Evolutionary conservation across 1,140 invertebrate genomes (phyloP).

Genomic region (Araneus ventricosus): DNA sequence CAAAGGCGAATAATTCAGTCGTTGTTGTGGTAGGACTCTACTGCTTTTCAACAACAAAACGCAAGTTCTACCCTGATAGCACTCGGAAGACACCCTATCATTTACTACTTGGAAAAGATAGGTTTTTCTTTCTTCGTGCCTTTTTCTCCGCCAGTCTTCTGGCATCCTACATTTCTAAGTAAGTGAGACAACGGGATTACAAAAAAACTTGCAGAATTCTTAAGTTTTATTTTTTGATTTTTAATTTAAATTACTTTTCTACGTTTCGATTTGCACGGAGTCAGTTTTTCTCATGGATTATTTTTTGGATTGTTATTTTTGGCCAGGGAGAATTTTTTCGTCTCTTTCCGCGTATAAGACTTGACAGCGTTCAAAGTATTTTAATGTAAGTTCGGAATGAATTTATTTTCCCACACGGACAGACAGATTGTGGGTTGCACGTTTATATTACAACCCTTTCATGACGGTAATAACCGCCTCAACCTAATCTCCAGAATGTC

Average conservation of each 20-base stretch:
- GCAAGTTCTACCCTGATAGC: neutral
- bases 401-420: neutral
- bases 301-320: too few species aligned
- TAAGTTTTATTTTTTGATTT: neutral
- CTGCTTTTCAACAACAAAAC: slow-evolving; percentile 13
- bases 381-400: neutral
- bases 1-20: slow-evolving; percentile 12
- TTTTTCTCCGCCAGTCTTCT: neutral
- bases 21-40: slow-evolving; percentile 3
- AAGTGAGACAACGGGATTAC: neutral
- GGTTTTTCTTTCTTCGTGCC: neutral
- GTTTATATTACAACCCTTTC: neutral
- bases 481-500: neutral
- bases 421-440: slow-evolving; percentile 12
- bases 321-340: neutral
- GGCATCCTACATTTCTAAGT: neutral
- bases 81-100: neutral
- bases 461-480: neutral
- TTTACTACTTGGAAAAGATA: neutral
- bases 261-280: neutral
- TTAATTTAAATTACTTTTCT: slow-evolving; percentile 19
- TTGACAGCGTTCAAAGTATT: slow-evolving; percentile 5
- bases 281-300: neutral
- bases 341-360: neutral
- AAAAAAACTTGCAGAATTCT: neutral